These are phyloP conservation scores for Labroides dimidiatus DNA, from an alignment of 2,797 vertebrate genomes.

Conservation along the genomic window DNA sequence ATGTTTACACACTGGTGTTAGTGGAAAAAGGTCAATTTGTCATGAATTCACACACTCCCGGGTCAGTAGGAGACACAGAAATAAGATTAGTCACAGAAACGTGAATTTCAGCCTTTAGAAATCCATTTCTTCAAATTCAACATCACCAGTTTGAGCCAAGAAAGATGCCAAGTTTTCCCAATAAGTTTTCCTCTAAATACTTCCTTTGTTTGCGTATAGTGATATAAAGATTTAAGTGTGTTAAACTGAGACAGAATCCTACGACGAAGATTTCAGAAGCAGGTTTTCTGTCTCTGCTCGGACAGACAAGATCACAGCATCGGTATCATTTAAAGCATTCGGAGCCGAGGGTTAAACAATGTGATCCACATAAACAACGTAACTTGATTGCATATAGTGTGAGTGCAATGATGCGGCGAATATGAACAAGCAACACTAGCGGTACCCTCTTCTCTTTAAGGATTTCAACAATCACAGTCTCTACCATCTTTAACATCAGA, in stretches of 20 bases:
- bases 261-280: constrained; percentile 39
- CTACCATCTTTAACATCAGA: constrained; percentile 22
- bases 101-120: constrained; percentile 18
- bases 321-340: constrained; percentile 41
- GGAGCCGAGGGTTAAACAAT: constrained; percentile 31
- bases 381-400: constrained; percentile 66
- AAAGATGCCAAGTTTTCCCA: constrained; percentile 4
- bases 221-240: constrained; percentile 44
- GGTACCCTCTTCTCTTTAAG: constrained; percentile 10
- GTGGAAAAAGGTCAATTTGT: constrained; percentile 16
- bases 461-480: constrained; percentile 36
- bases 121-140: constrained; percentile 20
- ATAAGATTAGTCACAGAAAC: constrained; percentile 14
- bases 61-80: constrained; percentile 38
- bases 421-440: constrained; percentile 54
- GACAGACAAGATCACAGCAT: constrained; percentile 35
- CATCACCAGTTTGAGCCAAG: background rate
- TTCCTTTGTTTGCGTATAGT: constrained; percentile 42
- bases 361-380: constrained; percentile 47
- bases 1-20: constrained; percentile 6
- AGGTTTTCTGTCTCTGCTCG: constrained; percentile 24
- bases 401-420: constrained; percentile 63
- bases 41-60: constrained; percentile 18
- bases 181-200: constrained; percentile 39
- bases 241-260: constrained; percentile 45